Evolutionary conservation across 2,797 vertebrate species (phyloP).

Genomic region (Microtus californicus): DNA sequence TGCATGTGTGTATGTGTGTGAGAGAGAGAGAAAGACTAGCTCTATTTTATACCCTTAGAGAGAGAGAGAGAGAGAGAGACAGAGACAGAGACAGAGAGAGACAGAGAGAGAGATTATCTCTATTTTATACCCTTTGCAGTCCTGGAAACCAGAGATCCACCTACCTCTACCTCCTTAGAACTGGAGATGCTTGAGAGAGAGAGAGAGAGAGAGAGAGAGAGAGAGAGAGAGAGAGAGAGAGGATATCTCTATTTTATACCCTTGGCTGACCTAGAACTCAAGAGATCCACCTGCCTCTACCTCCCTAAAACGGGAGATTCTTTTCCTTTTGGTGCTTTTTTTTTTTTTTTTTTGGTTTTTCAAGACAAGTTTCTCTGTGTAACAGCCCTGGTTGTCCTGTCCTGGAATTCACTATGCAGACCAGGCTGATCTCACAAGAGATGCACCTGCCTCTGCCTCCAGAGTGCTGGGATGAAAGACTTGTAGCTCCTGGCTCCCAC

Average conservation of each 20-base stretch:
- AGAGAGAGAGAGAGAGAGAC: background rate
- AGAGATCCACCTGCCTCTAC: background rate
- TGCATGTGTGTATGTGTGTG: background rate
- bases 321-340: background rate
- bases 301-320: background rate
- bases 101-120: background rate
- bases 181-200: background rate
- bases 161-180: background rate
- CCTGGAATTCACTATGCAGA: too few relatives aligned
- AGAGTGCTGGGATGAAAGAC: too few relatives aligned
- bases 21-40: background rate
- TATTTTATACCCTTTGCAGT: too few relatives aligned
- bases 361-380: background rate
- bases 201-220: too few relatives aligned
- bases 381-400: too few relatives aligned
- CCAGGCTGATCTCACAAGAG: too few relatives aligned
- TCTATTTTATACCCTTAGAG: too few relatives aligned
- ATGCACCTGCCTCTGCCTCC: too few relatives aligned
- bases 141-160: background rate
- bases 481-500: too few relatives aligned
- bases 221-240: too few relatives aligned
- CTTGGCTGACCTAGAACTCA: background rate
- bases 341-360: background rate
- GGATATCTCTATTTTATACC: too few relatives aligned
- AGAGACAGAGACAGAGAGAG: background rate